Evolutionary conservation across 2,888 invertebrate species (phyloP), one percentile per base, ranked within the genome.

Genomic region (Ypsolopha scabrella): DNA sequence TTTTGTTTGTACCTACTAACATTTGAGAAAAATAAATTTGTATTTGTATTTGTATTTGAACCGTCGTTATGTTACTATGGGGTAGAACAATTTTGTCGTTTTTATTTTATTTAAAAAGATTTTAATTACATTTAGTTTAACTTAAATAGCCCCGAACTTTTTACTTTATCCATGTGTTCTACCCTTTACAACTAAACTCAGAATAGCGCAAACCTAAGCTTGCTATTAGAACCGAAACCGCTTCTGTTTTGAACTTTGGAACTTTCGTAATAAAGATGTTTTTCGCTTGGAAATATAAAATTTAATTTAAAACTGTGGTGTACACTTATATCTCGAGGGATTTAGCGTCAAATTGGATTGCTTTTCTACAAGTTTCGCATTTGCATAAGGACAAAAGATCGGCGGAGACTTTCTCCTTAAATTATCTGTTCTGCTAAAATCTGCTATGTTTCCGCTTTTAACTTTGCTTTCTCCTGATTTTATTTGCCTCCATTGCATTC

Each of bases 261-360:
- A 11, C 14, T 33, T 34, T 47, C 38, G 8, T 39, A 51, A 48
- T 43, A 54, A 10, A 44, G 43, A n/a, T 48, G 35, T 51, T 51
- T 53, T 57, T 54, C n/a, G 51, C 33, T 45, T 48, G 48, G 36
- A 41, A 38, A n/a, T 43, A 41, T 41, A 37, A 52, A 58, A 68
- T 75, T 75, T 80, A 75, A 80, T 80, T 77, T 75, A 76, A 77
- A 74, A 75, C 67, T 68, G 70, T 66, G 71, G 70, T 68, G 63
- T 67, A 70, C 70, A 67, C 62, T 71, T 67, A 69, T 67, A 67
- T 72, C 80, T 71, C 69, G 14, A 51, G 72, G 75, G 80, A 70
- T 70, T 79, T 72, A 64, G 64, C 70, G 65, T 73, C 72, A 77
- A 79, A 82, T 81, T 80, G 76, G 76, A 80, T 78, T 72, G 76